Percentiles rank a stretch among this genome's conserved stretches.
Conservation (phyloP, 2,797 vertebrate genomes). For the Merluccius polli region DNA sequence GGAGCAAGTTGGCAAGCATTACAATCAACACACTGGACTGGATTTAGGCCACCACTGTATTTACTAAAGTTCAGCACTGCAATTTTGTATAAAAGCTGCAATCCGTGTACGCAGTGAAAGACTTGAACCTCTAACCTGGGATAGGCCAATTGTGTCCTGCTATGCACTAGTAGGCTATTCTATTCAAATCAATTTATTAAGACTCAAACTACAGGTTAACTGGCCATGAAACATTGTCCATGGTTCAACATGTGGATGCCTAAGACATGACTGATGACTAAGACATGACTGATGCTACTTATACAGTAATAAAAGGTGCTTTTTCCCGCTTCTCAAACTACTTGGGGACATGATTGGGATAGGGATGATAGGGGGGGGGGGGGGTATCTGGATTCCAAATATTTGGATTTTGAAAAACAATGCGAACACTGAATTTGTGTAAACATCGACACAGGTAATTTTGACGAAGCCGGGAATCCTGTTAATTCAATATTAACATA, state of each 20-base stretch:
- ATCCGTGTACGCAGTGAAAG: not conserved
- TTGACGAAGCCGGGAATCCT: not conserved
- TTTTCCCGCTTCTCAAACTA: conserved; percentile 33
- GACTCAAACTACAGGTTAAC: conserved; percentile 17
- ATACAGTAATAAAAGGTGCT: conserved; percentile 64
- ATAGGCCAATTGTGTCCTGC: conserved; percentile 30
- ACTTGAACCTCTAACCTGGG: not conserved
- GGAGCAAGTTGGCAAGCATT: conserved; percentile 45
- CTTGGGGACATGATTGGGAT: conserved; percentile 10
- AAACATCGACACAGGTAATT: not conserved
- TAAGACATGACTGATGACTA: conserved; percentile 29
- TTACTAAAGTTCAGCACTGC: conserved; percentile 9
- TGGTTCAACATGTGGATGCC: conserved; percentile 5
- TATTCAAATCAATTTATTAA: conserved; percentile 18
- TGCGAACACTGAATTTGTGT: not conserved
- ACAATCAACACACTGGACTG: conserved; percentile 32
- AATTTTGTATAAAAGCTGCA: not conserved
- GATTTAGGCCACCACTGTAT: conserved; percentile 23
- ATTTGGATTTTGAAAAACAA: conserved; percentile 8
- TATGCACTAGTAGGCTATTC: conserved; percentile 29
- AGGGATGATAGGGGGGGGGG: conserved; percentile 15
- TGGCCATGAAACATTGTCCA: conserved; percentile 16
- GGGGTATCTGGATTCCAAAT: conserved; percentile 9
- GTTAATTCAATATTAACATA: conserved; percentile 9
- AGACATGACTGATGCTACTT: conserved; percentile 42